phyloP scores from a whole-genome alignment of 2,113 vertebrate species.

The Leucosticte australis region DNA sequence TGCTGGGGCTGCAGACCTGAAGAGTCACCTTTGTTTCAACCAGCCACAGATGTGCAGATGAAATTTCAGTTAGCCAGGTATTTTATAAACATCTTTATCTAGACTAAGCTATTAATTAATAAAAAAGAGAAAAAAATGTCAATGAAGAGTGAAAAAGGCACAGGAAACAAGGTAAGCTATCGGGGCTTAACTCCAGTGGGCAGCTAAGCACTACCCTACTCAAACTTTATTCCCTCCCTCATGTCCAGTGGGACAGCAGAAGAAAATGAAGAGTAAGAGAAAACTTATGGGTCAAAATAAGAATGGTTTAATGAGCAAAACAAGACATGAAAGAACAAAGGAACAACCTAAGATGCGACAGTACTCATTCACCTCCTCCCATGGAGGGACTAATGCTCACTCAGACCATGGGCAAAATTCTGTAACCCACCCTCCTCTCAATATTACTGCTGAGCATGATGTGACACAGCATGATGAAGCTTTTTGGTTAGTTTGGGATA shows the following conservation, averaged over 20 bases:
- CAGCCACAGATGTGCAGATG: not conserved
- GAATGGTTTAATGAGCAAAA: not conserved
- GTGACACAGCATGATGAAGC: not conserved
- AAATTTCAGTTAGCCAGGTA: not conserved
- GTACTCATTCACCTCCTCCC: not conserved
- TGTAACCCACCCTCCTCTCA: not conserved
- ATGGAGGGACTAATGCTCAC: not conserved
- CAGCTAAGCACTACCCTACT: not conserved
- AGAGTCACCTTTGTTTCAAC: not conserved
- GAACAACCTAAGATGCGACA: not conserved
- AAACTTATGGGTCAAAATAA: not conserved
- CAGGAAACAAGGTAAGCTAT: not conserved
- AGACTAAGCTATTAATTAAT: not conserved
- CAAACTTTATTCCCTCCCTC: not conserved
- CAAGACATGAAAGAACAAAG: not conserved
- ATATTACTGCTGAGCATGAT: not conserved
- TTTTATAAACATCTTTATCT: not conserved
- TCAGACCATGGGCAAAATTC: not conserved
- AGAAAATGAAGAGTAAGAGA: not conserved
- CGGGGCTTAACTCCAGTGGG: not conserved
- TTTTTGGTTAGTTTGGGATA: not conserved
- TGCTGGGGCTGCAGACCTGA: not conserved
- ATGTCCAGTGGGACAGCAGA: rapidly evolving
- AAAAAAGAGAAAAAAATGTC: not conserved
- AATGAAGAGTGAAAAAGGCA: not conserved